Evolutionary conservation across 2,113 vertebrate species (phyloP), one percentile per base, ranked within the genome.

Genomic region (Procavia capensis): DNA sequence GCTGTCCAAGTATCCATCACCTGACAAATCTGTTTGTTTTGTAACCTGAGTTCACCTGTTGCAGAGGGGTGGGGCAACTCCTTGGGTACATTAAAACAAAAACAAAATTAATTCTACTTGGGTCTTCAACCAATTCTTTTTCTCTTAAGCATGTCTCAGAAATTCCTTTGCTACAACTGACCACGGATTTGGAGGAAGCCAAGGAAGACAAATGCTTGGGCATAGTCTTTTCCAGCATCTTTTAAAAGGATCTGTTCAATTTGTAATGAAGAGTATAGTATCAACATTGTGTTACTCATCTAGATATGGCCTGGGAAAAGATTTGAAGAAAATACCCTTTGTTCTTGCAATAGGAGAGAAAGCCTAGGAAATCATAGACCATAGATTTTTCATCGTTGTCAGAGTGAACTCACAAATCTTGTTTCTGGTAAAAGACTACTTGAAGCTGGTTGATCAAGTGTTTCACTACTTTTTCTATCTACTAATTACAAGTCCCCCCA

Each of bases 101-200:
- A 91, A 59, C 68, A 94, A 88, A 97, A 91, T 81, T 25, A 93
- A 91, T 89, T 88, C 24, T 63, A n/a, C 36, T 81, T 45, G 27
- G 17, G 19, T 90, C 50, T 95, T 95, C 50, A 61, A 47, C 29
- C 7, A 93, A 75, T 19, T 72, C 27, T 96, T 91, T 68, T 29
- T 86, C 11, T 72, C n/a, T 36, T 74, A 70, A 74, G 54, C 36
- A 20, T 59, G 29, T 2, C 22, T 76, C 19, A 16, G 41, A 34
- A 66, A 45, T 41, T 10, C 64, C 83, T 27, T 41, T 76, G 36
- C 36, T 64, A 0, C 4, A 36, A 10, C 54, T n/a, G 27, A 41
- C 6, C 0, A 1, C 66, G 63, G 66, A 50, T 11, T 61, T 92
- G 36, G 74, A 95, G 54, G 4, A 22, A 78, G 17, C 8, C 29